Base-by-base conservation (phyloP, 2,797 vertebrate species). In the Tolypeutes matacus region DNA sequence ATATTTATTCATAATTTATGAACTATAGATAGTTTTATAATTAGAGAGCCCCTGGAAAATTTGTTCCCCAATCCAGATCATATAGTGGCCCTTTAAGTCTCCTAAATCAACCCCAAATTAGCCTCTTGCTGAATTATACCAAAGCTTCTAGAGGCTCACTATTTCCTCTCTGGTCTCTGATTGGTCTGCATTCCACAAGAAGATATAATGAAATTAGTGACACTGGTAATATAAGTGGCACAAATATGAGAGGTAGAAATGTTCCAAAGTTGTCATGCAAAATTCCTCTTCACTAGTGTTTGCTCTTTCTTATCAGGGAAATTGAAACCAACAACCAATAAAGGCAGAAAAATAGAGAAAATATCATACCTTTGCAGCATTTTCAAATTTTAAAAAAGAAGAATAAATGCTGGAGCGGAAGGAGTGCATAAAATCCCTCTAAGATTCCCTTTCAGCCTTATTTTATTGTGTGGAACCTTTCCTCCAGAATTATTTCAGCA, bases 401-500 rank as follows among this genome's bases (percentile, higher is more conserved):
- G 86, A 91, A 92, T 1, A 86, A 86, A 84, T 84, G 13, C 23
- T 34, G 42, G 5, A 72, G 51, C 36, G 86, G 39, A 75, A 88
- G 23, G 8, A 87, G 81, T 93, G 49, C 76, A n/a, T 72, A 7
- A 31, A 86, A 69, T 93, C 78, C 39, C 82, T 39, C 80, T 88
- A 93, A 67, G 53, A 86, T 89, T 25, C 49, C 36, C 36, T 77
- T 73, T 62, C 67, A 85, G 36, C 1, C 13, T 10, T 67, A 27
- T 94, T 83, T 91, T 89, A 72, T 29, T 39, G 23, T 36, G 42
- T 31, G 64, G 31, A 46, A 62, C 65, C n/a, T 91, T 87, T 88
- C 86, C n/a, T 81, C 46, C 42, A 81, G 36, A 17, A 39, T 77
- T 69, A 67, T 87, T 80, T 96, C 29, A 70, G 46, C 46, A 46